These are phyloP conservation scores for Limnephilus auricula DNA, from an alignment of 2,888 invertebrate species.

Conservation along the genomic window DNA sequence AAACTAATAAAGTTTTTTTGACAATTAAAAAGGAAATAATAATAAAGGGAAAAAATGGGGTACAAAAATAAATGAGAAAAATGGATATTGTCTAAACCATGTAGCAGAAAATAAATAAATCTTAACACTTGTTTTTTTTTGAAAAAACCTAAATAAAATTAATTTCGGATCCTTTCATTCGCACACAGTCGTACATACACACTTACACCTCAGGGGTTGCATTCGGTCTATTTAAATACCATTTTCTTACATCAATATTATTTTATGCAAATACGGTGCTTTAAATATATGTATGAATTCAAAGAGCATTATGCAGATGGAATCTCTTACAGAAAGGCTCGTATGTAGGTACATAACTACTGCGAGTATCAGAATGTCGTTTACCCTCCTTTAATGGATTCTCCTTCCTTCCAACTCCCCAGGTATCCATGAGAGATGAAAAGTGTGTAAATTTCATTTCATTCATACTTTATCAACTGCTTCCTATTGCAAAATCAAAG, in stretches of 20 bases:
- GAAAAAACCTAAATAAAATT: no score
- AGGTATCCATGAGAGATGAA: background rate
- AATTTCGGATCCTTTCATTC: no score
- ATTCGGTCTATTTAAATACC: background rate
- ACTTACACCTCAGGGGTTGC: no score
- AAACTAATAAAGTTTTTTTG: no score
- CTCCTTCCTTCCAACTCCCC: background rate
- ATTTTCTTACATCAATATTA: background rate
- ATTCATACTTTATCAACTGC: background rate
- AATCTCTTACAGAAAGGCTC: background rate
- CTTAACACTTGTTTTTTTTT: no score
- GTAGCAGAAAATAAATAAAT: no score
- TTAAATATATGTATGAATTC: background rate
- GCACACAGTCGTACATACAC: no score
- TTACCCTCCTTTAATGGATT: background rate
- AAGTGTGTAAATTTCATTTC: background rate
- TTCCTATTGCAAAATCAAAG: background rate
- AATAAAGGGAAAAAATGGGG: no score
- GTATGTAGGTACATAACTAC: background rate
- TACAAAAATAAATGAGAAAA: no score
- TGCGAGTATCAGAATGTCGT: background rate
- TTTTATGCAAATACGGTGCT: background rate
- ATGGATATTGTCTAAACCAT: no score
- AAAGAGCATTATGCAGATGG: background rate
- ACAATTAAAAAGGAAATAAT: no score